These are phyloP conservation scores for Hypomecis atomaria DNA, from an alignment of 2,888 invertebrate genomes.

Conservation along the genomic window DNA sequence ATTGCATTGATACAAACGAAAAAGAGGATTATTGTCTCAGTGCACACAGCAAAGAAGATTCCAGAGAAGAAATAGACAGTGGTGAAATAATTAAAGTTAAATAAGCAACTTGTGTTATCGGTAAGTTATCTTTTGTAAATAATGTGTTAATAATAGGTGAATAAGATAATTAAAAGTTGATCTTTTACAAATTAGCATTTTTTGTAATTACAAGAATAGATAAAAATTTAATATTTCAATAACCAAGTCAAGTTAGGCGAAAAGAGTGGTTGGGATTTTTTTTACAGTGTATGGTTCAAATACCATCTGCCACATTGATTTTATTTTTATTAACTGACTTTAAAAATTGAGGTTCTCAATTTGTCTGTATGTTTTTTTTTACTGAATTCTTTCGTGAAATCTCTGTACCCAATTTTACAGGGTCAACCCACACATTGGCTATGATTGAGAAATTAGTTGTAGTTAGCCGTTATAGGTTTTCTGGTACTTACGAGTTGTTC, in stretches of 20 bases:
- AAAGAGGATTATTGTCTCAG: slow-evolving; percentile 6
- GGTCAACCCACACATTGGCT: too few species aligned
- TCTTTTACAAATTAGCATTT: neutral
- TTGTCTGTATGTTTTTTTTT: too few species aligned
- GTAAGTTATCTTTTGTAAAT: slow-evolving; percentile 1
- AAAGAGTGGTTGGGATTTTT: too few species aligned
- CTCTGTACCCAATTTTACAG: too few species aligned
- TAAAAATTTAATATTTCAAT: too few species aligned
- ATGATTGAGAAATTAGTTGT: too few species aligned
- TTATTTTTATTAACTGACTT: too few species aligned
- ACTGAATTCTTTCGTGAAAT: too few species aligned
- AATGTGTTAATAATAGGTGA: neutral
- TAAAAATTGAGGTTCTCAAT: too few species aligned
- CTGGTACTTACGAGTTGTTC: slow-evolving; percentile 70
- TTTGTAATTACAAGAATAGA: neutral
- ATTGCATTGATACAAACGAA: neutral
- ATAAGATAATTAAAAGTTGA: slow-evolving; percentile 1
- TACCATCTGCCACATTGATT: too few species aligned
- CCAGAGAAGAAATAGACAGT: slow-evolving; percentile 7
- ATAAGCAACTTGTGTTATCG: neutral
- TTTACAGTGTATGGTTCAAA: too few species aligned
- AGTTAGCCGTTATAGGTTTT: neutral
- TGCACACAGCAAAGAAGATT: neutral
- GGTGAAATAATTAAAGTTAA: neutral
- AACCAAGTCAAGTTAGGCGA: too few species aligned